phyloP scores from a whole-genome alignment of 2,797 vertebrate species.

The Esox masquinongy region DNA sequence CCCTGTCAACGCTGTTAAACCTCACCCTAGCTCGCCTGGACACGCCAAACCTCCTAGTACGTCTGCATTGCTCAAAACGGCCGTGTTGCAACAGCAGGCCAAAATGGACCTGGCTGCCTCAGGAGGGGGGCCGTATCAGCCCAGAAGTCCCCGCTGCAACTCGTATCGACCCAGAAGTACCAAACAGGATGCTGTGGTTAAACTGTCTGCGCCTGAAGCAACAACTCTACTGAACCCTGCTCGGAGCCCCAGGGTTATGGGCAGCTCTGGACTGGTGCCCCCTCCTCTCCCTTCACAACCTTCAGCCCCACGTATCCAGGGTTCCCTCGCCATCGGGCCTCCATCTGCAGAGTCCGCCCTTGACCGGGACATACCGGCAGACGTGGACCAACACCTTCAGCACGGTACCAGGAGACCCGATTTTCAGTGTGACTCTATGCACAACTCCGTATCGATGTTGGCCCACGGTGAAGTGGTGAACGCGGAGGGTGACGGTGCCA shows the following conservation, averaged over 20 bases:
- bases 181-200: constrained; percentile 73
- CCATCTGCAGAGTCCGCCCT: constrained; percentile 62
- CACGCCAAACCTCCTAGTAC: constrained; percentile 77
- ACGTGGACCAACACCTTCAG: constrained; percentile 68
- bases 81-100: constrained; percentile 81
- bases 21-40: constrained; percentile 82
- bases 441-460: constrained; percentile 57
- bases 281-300: constrained; percentile 68
- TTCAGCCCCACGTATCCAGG: constrained; percentile 68
- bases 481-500: constrained; percentile 71
- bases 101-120: constrained; percentile 73
- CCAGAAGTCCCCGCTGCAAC: constrained; percentile 75
- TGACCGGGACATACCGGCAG: constrained; percentile 64
- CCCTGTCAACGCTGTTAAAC: constrained; percentile 83
- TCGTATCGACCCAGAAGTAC: constrained; percentile 77
- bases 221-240: constrained; percentile 67
- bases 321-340: constrained; percentile 65
- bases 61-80: constrained; percentile 79
- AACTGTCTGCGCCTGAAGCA: constrained; percentile 74
- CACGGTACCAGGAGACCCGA: constrained; percentile 54
- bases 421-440: constrained; percentile 50
- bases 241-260: constrained; percentile 65
- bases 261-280: constrained; percentile 64
- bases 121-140: constrained; percentile 67
- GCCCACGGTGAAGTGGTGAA: constrained; percentile 64